These are phyloP conservation scores for Pemphredon lugubris DNA, from an alignment of 2,888 invertebrate species.

Conservation along the genomic window DNA sequence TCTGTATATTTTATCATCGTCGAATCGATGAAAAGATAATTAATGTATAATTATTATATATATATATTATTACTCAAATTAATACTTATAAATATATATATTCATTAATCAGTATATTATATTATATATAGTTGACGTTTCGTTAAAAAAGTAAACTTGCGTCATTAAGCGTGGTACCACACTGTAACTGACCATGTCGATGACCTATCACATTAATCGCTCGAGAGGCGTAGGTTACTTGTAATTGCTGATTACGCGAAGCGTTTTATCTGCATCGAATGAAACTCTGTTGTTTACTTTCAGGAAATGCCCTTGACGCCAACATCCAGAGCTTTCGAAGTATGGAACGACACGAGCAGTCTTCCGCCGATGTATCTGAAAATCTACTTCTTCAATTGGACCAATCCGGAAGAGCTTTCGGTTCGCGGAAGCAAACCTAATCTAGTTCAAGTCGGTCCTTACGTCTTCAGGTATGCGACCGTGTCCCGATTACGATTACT, in stretches of 20 bases:
- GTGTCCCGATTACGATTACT: no score
- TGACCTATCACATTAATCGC: no score
- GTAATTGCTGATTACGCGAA: conserved; percentile 45
- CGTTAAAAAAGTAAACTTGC: no score
- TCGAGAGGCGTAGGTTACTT: background rate
- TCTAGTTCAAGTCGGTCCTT: conserved; percentile 81
- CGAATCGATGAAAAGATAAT: no score
- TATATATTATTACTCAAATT: no score
- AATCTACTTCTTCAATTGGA: conserved; percentile 91
- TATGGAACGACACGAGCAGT: conserved; percentile 87
- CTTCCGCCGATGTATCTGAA: conserved; percentile 86
- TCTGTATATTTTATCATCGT: no score
- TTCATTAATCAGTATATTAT: no score
- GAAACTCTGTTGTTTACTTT: conserved; percentile 65
- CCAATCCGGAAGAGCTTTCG: conserved; percentile 85
- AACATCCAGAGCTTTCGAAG: conserved; percentile 84
- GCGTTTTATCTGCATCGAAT: background rate
- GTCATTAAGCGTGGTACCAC: no score
- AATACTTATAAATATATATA: no score
- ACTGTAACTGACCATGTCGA: no score
- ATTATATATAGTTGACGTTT: no score
- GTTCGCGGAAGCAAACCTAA: conserved; percentile 84
- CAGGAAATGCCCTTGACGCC: conserved; percentile 86
- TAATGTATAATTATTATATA: no score
- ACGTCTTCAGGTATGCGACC: conserved; percentile 78